Evolutionary conservation across 2,113 vertebrate species (phyloP).

Genomic region (Cinclus cinclus): DNA sequence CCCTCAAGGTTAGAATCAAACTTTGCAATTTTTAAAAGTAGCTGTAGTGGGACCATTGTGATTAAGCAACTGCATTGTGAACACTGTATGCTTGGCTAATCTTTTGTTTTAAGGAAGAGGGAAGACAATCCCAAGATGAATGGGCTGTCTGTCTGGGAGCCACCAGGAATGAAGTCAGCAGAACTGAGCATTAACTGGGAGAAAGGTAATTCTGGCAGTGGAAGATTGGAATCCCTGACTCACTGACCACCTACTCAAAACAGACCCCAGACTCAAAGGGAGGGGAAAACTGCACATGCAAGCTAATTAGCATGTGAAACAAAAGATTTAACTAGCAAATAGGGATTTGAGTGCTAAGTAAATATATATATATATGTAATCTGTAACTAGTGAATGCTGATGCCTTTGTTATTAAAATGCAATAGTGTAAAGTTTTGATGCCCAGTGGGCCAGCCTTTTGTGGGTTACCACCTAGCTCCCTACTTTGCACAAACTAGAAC

Average conservation of each 20-base stretch:
- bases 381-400: neutral
- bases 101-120: neutral
- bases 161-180: neutral
- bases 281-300: neutral
- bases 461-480: neutral
- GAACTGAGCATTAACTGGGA: neutral
- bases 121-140: neutral
- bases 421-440: neutral
- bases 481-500: neutral
- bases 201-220: neutral
- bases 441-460: neutral
- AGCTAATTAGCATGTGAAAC: neutral
- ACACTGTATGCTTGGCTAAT: neutral
- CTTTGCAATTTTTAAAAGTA: neutral
- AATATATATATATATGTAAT: too few species aligned
- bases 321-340: neutral
- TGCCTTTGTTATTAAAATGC: neutral
- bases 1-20: neutral
- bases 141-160: neutral
- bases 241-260: neutral
- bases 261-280: neutral
- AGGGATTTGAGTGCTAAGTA: neutral
- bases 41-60: accelerated
- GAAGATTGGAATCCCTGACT: neutral
- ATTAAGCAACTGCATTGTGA: neutral